Evolutionary conservation across 2,797 vertebrate species (phyloP).

Genomic region (Acestrorhynchus altus): DNA sequence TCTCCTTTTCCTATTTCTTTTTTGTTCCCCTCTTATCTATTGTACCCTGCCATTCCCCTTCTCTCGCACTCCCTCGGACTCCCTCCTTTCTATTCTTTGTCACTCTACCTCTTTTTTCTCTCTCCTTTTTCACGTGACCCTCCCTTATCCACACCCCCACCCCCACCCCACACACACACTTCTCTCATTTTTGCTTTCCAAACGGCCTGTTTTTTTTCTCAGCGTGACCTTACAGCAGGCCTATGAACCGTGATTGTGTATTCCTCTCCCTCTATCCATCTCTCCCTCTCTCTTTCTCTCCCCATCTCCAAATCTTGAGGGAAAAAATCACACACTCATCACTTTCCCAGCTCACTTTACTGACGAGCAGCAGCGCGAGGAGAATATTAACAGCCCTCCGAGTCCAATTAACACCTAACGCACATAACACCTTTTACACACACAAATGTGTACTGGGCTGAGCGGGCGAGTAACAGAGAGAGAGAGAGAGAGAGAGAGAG

Average conservation of each 20-base stretch:
- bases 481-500: constrained; percentile 59
- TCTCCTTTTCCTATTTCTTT: constrained; percentile 40
- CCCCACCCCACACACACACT: constrained; percentile 38
- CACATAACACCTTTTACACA: constrained; percentile 80
- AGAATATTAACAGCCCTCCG: constrained; percentile 84
- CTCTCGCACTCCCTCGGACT: background rate
- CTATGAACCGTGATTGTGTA: constrained; percentile 50
- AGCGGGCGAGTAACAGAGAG: constrained; percentile 13
- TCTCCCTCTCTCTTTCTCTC: constrained; percentile 37
- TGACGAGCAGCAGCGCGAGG: constrained; percentile 75
- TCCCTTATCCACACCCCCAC: background rate
- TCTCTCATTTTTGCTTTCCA: constrained; percentile 57
- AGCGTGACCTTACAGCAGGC: constrained; percentile 46
- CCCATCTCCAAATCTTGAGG: constrained; percentile 69
- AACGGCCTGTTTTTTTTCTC: constrained; percentile 39
- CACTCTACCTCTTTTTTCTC: constrained; percentile 2
- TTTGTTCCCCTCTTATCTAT: constrained; percentile 47
- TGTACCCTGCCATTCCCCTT: background rate
- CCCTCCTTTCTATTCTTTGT: too few species aligned
- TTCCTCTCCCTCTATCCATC: constrained; percentile 49
- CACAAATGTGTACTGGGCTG: constrained; percentile 50
- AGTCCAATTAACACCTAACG: constrained; percentile 84
- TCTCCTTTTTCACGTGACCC: background rate
- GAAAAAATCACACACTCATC: constrained; percentile 85
- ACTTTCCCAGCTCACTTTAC: constrained; percentile 77